Percentiles rank a stretch among this genome's conserved stretches.
Conservation (phyloP, 2,113 vertebrate species). For the Passerina amoena region DNA sequence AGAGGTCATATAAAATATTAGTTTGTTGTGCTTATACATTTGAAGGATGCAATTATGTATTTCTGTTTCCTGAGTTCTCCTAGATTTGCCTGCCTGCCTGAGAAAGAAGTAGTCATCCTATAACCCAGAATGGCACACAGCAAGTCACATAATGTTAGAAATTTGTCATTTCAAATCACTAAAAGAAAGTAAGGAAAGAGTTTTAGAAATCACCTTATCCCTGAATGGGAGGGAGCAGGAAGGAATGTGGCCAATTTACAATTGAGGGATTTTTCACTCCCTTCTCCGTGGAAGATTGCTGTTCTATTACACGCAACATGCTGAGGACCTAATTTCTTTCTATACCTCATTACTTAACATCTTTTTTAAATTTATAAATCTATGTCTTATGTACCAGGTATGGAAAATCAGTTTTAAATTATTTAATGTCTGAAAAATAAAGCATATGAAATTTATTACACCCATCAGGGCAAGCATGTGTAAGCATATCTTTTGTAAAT, state of each 20-base stretch:
- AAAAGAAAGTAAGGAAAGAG: not conserved
- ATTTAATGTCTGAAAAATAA: not conserved
- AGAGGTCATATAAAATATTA: conserved; percentile 1
- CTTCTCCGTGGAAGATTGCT: not conserved
- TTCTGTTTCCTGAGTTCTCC: not conserved
- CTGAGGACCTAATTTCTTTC: not conserved
- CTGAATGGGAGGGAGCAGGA: not conserved
- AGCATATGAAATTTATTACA: not conserved
- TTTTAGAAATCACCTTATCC: not conserved
- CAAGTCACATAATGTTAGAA: not conserved
- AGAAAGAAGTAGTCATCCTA: not conserved
- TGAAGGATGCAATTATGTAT: not conserved
- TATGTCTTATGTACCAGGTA: not conserved
- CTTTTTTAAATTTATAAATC: not conserved
- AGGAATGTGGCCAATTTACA: not conserved
- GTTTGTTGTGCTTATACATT: not conserved
- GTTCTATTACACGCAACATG: not conserved
- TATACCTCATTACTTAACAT: conserved; percentile 19
- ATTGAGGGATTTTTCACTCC: not conserved
- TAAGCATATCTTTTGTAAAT: not conserved
- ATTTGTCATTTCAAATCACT: not conserved
- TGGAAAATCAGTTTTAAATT: not conserved
- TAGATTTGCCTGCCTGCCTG: not conserved
- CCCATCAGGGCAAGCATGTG: not conserved
- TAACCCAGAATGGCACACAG: not conserved